Evolutionary conservation across 2,888 invertebrate species (phyloP).

Genomic region (Saturnia japonica): DNA sequence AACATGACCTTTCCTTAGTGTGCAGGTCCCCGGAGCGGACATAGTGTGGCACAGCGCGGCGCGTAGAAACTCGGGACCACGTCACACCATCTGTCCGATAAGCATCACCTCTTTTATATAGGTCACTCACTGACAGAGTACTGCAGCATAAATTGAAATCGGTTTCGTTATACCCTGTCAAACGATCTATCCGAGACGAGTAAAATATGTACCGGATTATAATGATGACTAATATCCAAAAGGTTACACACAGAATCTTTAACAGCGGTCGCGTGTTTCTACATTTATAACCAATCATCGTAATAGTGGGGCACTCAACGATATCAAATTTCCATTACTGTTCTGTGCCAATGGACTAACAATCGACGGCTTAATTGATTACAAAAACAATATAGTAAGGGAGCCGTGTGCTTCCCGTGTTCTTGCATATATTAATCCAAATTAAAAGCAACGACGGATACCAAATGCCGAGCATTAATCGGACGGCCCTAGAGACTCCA

Average conservation of each 20-base stretch:
- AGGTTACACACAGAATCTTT: conserved; percentile 43
- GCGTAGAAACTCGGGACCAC: conserved; percentile 46
- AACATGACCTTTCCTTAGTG: conserved; percentile 51
- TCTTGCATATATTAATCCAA: conserved; percentile 74
- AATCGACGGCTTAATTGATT: conserved; percentile 72
- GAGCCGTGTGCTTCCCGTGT: conserved; percentile 54
- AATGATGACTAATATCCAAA: conserved; percentile 65
- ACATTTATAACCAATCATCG: conserved; percentile 60
- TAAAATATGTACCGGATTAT: conserved; percentile 64
- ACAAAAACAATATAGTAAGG: conserved; percentile 60
- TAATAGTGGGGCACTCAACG: conserved; percentile 66
- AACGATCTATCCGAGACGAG: conserved; percentile 65
- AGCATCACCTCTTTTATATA: conserved; percentile 74
- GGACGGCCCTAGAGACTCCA: conserved; percentile 80
- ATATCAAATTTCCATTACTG: conserved; percentile 66
- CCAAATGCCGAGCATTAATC: conserved; percentile 70
- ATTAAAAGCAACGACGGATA: conserved; percentile 72
- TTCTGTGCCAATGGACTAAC: conserved; percentile 53
- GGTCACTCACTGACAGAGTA: conserved; percentile 69
- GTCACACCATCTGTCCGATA: conserved; percentile 79
- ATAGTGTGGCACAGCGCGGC: conserved; percentile 39
- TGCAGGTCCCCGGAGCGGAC: conserved; percentile 40
- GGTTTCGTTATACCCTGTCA: conserved; percentile 76
- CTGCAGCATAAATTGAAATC: conserved; percentile 73
- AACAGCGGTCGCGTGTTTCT: conserved; percentile 59